Conservation (phyloP, 2,113 vertebrate genomes). For the Bujurquina vittata region DNA sequence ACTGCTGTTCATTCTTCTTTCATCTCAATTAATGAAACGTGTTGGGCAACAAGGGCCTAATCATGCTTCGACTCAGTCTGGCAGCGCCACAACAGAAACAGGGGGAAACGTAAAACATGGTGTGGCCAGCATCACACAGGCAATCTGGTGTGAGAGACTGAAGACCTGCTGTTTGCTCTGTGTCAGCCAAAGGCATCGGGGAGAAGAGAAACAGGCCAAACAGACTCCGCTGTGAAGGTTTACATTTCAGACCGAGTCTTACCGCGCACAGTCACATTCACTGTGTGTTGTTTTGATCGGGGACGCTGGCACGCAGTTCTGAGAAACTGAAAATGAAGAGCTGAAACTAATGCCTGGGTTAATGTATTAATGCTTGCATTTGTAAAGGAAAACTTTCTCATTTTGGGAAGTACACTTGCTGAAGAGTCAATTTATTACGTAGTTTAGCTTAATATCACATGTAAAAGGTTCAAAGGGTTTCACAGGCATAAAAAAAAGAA, state of each 20-base stretch:
- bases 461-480: background rate
- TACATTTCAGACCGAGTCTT: conserved; percentile 2
- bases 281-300: background rate
- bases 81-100: conserved; percentile 45
- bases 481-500: background rate
- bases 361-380: background rate
- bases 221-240: conserved; percentile 3
- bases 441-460: background rate
- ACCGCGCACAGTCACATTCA: background rate
- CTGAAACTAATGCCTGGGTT: background rate
- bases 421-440: background rate
- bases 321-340: conserved; percentile 2
- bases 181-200: conserved; percentile 57
- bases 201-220: conserved; percentile 36
- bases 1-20: conserved; percentile 25
- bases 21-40: conserved; percentile 37
- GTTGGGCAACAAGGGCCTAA: conserved; percentile 46
- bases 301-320: background rate
- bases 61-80: conserved; percentile 60
- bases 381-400: background rate
- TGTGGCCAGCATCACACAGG: conserved; percentile 36
- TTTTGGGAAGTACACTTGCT: background rate
- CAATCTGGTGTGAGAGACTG: conserved; percentile 73
- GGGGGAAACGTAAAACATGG: conserved; percentile 41
- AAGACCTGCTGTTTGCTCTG: conserved; percentile 63